Base-by-base conservation (phyloP, 2,797 vertebrate genomes). In the Esox lucius region DNA sequence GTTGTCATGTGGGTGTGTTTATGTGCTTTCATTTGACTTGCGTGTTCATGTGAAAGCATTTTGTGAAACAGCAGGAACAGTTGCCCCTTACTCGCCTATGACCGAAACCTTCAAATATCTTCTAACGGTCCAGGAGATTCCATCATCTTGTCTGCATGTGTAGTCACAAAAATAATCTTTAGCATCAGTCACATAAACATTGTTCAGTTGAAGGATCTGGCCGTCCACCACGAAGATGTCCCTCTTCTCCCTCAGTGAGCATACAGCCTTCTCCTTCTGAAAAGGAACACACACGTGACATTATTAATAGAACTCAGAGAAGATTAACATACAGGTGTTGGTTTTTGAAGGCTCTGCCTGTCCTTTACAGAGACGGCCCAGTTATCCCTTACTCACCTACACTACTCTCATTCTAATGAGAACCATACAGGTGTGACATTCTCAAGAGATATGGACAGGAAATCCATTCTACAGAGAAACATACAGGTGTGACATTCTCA, bases 91-190 rank as follows among this genome's bases (percentile, higher is more conserved):
- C 91, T 88, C 83, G 92, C 92, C 15, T 76, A 83, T 35, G 56
- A 64, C 86, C 17, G 8, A 84, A 56, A 85, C 81, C 0, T 76
- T 62, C 24, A 92, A 82, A 12, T 85, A 64, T 9, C 86, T 91
- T 79, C 90, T 87, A 31, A 87, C 65, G 13, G 59, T 90, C 91
- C 90, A 90, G 0, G 0, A 64, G 11, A 84, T 31, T 72, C 79
- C 85, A 26, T 46, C 39, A 5, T 66, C 5, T 4, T 90, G 42
- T 11, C 42, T 85, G 16, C 0, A 46, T 16, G 81, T 74, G 61
- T 64, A 68, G 15, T 93, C 90, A 75, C 92, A 93, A 83, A 89
- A 91, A 79, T 75, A 92, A 0, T 86, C 56, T 0, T 4, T 0
- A 24, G 91, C 84, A 24, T 92, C 84, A 0, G 0, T 0, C 2